These are phyloP conservation scores for Doryteuthis pealeii DNA, from an alignment of 1,140 invertebrate genomes.

Conservation along the genomic window DNA sequence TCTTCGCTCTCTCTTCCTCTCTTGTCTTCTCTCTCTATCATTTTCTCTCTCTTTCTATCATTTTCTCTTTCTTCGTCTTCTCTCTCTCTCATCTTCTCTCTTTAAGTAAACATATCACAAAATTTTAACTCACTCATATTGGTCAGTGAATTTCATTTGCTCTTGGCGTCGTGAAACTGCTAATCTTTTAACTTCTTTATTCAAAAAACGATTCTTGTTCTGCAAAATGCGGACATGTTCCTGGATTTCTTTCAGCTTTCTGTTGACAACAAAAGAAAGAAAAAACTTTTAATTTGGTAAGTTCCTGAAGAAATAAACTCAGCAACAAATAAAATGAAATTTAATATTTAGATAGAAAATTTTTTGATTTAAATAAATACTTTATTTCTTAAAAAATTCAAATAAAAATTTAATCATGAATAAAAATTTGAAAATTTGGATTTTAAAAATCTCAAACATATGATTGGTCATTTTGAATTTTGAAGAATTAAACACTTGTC, in stretches of 20 bases:
- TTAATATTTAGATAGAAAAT: background rate
- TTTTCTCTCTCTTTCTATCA: too few relatives aligned
- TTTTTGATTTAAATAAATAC: background rate
- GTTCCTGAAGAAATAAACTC: background rate
- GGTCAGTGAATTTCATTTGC: constrained; percentile 40
- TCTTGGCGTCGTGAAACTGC: constrained; percentile 49
- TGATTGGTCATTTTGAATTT: too few relatives aligned
- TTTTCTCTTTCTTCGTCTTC: too few relatives aligned
- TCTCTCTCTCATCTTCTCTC: constrained; percentile 2
- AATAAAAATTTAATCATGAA: too few relatives aligned
- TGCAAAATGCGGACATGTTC: constrained; percentile 58
- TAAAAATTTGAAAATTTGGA: too few relatives aligned
- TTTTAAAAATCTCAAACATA: too few relatives aligned
- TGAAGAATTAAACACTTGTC: too few relatives aligned
- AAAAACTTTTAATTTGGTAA: background rate
- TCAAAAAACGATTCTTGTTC: constrained; percentile 62
- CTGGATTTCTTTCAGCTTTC: constrained; percentile 44
- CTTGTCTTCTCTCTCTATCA: too few relatives aligned
- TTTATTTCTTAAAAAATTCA: too few relatives aligned
- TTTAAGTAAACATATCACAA: too few relatives aligned
- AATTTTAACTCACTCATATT: constrained; percentile 46
- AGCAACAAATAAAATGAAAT: background rate
- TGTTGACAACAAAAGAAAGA: constrained; percentile 11
- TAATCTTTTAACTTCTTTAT: constrained; percentile 60
- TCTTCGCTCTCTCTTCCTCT: too few relatives aligned